These are phyloP conservation scores for Melinopterus prodromus DNA, from an alignment of 2,888 invertebrate genomes.

Conservation along the genomic window DNA sequence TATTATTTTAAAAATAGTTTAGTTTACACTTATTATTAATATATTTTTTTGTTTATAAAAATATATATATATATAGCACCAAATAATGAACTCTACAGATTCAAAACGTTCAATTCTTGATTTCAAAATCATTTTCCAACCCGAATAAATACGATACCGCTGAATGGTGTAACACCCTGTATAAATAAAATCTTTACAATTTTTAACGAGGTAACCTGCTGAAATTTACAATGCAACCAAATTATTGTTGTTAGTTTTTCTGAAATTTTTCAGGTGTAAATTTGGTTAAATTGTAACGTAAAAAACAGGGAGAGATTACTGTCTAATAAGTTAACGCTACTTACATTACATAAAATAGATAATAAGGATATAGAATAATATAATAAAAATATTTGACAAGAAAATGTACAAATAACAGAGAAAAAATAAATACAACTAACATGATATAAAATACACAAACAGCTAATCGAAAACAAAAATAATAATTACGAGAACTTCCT, in stretches of 20 bases:
- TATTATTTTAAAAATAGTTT: too few species aligned
- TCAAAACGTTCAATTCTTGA: neutral
- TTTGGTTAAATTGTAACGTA: neutral
- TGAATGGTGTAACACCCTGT: conserved; percentile 11
- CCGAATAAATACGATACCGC: conserved; percentile 5
- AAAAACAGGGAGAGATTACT: neutral
- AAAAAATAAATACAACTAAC: neutral
- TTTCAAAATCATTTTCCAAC: neutral
- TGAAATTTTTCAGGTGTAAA: neutral
- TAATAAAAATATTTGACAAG: neutral
- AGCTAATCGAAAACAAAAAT: neutral
- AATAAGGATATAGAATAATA: neutral
- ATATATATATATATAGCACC: neutral
- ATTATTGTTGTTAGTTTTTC: neutral
- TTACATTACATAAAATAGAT: neutral
- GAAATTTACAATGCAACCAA: conserved; percentile 15
- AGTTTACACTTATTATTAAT: too few species aligned
- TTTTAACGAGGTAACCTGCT: conserved; percentile 13
- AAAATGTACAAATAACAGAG: neutral
- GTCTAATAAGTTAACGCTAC: neutral
- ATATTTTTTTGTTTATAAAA: neutral
- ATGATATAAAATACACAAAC: neutral
- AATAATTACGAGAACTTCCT: neutral
- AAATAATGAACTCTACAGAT: neutral
- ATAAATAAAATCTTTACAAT: conserved; percentile 14